phyloP scores from a whole-genome alignment of 2,888 invertebrate species.

The Diadegma fenestrale region DNA sequence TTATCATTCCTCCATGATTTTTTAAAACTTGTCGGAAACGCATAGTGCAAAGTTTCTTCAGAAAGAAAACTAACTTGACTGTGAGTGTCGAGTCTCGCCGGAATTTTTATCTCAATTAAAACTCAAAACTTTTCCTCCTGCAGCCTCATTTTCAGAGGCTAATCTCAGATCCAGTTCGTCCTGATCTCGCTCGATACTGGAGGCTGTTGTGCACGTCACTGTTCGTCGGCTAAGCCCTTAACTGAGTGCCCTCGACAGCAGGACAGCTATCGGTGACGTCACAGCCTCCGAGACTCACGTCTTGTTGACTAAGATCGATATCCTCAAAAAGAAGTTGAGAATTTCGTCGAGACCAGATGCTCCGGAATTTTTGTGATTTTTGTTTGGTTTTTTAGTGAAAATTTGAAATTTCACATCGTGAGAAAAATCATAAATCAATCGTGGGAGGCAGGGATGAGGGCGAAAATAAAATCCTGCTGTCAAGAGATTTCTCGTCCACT shows the following conservation, averaged over 20 bases:
- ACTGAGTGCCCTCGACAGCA: background rate
- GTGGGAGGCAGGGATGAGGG: background rate
- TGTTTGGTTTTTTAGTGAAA: background rate
- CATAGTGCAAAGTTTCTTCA: background rate
- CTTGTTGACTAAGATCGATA: background rate
- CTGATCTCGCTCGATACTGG: background rate
- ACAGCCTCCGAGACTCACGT: background rate
- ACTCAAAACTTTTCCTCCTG: background rate
- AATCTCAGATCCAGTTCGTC: background rate
- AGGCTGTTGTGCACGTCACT: background rate
- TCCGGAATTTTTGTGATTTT: background rate
- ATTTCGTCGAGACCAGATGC: background rate
- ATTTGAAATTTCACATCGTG: background rate
- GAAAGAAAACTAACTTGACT: background rate
- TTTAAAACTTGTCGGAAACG: constrained; percentile 7
- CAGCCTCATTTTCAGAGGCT: background rate
- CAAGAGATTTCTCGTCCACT: background rate
- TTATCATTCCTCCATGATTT: background rate
- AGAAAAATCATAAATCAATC: too few species aligned
- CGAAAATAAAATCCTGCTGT: constrained; percentile 2
- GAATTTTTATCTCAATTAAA: background rate
- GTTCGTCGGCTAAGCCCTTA: background rate
- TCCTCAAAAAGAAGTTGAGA: background rate
- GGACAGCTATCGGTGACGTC: background rate
- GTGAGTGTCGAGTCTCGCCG: background rate